phyloP scores from a whole-genome alignment of 2,888 invertebrate species.

The Tenthredo livida region DNA sequence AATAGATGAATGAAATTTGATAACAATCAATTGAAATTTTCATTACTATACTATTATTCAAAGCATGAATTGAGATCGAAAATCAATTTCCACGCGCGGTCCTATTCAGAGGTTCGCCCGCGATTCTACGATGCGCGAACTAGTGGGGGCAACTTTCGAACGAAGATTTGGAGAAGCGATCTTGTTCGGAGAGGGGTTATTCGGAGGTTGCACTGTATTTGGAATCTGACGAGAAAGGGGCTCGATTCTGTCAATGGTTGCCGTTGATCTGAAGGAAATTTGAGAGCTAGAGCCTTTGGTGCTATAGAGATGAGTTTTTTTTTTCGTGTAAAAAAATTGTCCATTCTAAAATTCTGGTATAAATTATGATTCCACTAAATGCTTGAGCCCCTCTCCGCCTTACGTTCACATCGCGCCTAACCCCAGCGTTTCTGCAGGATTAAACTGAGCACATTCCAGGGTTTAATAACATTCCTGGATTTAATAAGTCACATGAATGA shows the following conservation, averaged over 20 bases:
- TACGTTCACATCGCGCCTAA: constrained; percentile 34
- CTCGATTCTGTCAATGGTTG: neutral
- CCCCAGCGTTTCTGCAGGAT: constrained; percentile 28
- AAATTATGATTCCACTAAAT: constrained; percentile 44
- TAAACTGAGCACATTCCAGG: constrained; percentile 52
- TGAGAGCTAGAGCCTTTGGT: neutral
- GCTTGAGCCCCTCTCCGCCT: constrained; percentile 6
- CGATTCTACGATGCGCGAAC: no score
- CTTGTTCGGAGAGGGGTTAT: no score
- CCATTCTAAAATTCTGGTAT: constrained; percentile 8
- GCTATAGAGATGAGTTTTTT: neutral
- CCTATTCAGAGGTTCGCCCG: no score
- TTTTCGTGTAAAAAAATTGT: neutral
- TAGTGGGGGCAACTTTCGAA: no score
- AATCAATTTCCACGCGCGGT: no score
- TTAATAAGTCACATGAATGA: constrained; percentile 75
- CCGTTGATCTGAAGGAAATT: neutral
- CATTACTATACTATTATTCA: no score
- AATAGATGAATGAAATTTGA: no score
- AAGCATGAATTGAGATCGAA: no score
- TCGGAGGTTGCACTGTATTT: no score
- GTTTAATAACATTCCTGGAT: constrained; percentile 68
- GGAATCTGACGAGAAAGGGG: neutral
- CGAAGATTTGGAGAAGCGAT: no score
- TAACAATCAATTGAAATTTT: no score